phyloP scores from a whole-genome alignment of 2,888 invertebrate genomes.

The Homarus gammarus region DNA sequence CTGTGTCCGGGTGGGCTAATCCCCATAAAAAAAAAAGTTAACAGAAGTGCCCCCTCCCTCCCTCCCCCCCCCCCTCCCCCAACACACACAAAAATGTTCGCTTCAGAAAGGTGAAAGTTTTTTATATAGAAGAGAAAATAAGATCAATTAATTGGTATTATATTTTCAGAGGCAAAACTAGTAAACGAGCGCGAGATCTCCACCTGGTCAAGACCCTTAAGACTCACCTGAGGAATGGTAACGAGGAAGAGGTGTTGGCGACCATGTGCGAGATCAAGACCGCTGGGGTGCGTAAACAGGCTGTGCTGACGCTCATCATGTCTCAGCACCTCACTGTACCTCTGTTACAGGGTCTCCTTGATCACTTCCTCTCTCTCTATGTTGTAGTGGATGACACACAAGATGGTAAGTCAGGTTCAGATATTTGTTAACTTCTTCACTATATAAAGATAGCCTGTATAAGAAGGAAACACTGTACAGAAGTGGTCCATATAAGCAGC shows the following conservation, averaged over 20 bases:
- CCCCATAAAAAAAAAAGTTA: no score
- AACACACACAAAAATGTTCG: no score
- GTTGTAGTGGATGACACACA: conserved; percentile 18
- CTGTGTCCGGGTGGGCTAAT: no score
- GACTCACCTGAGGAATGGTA: conserved; percentile 77
- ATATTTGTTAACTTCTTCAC: no score
- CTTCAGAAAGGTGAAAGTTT: no score
- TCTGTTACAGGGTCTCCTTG: conserved; percentile 52
- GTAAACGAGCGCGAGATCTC: conserved; percentile 91
- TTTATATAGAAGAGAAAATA: no score
- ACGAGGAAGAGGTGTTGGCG: conserved; percentile 76
- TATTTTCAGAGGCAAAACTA: conserved; percentile 87
- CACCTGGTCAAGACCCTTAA: conserved; percentile 88
- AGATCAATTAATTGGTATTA: no score
- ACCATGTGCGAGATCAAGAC: conserved; percentile 77
- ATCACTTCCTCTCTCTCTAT: conserved; percentile 42
- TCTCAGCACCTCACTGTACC: conserved; percentile 59
- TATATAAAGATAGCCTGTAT: no score
- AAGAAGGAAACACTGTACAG: no score
- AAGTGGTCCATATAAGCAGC: no score
- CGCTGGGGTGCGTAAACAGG: conserved; percentile 78
- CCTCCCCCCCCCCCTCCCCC: no score
- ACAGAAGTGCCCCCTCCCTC: no score
- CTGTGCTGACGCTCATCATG: conserved; percentile 75
- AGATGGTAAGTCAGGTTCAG: conserved; percentile 27